These are phyloP conservation scores for Cebus imitator DNA, from an alignment of 2,113 vertebrate genomes.

Conservation along the genomic window DNA sequence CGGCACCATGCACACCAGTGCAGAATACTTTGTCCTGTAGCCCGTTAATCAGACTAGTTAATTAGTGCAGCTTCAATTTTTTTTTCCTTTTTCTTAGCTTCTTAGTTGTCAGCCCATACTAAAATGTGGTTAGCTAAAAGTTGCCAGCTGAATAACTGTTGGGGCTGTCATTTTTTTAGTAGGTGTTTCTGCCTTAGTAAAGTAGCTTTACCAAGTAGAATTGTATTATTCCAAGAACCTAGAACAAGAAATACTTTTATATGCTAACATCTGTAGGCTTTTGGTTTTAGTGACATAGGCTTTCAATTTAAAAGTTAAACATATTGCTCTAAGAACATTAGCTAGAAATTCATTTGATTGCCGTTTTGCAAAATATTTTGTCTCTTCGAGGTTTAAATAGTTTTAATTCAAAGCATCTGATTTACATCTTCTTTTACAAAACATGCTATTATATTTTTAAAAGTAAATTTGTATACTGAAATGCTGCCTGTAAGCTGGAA, in stretches of 20 bases:
- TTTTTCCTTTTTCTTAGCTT: neutral
- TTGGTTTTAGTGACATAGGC: neutral
- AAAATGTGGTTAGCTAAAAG: slow-evolving; percentile 42
- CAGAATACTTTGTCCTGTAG: neutral
- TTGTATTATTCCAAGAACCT: slow-evolving; percentile 9
- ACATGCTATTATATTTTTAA: slow-evolving; percentile 9
- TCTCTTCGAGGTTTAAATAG: slow-evolving; percentile 34
- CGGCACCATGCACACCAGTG: neutral
- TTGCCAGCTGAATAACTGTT: slow-evolving; percentile 7
- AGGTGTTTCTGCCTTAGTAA: slow-evolving; percentile 29
- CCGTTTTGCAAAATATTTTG: slow-evolving; percentile 37
- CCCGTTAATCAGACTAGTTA: slow-evolving; percentile 1
- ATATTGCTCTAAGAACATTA: slow-evolving; percentile 1
- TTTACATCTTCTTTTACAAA: slow-evolving; percentile 35
- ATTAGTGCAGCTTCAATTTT: neutral
- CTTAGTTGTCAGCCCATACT: slow-evolving; percentile 31
- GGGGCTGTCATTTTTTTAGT: slow-evolving; percentile 20
- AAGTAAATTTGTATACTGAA: slow-evolving; percentile 39
- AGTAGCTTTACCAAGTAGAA: neutral
- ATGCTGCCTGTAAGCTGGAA: neutral
- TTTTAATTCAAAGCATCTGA: slow-evolving; percentile 31
- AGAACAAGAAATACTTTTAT: slow-evolving; percentile 15
- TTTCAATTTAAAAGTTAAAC: slow-evolving; percentile 35
- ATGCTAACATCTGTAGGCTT: neutral
- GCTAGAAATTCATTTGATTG: slow-evolving; percentile 28